Conservation (phyloP, 2,797 vertebrate genomes). For the Pangasius sanitwongsei region DNA sequence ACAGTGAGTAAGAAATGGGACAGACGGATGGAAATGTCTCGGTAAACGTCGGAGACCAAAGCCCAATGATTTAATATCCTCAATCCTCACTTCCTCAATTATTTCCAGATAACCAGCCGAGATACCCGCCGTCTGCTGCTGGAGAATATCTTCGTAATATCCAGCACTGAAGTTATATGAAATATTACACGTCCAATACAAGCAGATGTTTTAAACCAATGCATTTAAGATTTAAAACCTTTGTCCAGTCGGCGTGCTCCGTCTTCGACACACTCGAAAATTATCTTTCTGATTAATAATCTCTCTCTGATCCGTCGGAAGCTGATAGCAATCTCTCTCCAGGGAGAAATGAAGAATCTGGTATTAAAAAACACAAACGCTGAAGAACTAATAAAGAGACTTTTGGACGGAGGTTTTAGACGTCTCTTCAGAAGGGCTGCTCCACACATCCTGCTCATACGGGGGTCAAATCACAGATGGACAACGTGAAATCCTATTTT, state of each 20-base stretch:
- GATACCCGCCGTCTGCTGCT: neutral
- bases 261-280: neutral
- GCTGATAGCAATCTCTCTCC: neutral
- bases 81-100: conserved; percentile 53
- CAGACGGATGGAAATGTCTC: conserved; percentile 67
- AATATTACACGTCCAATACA: neutral
- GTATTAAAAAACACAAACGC: neutral
- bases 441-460: neutral
- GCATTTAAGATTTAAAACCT: neutral
- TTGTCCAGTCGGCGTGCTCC: neutral
- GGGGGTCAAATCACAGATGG: neutral
- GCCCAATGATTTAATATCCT: conserved; percentile 76
- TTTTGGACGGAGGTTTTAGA: neutral
- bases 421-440: neutral
- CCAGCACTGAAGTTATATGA: neutral
- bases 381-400: neutral
- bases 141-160: neutral
- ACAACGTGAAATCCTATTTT: no score
- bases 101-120: conserved; percentile 45
- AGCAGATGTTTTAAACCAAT: conserved; percentile 21
- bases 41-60: conserved; percentile 65
- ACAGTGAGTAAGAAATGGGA: conserved; percentile 75
- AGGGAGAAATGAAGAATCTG: neutral
- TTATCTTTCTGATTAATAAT: neutral
- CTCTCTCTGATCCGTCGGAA: neutral